Evolutionary conservation across 2,888 invertebrate species (phyloP).

Genomic region (Lagria hirta): DNA sequence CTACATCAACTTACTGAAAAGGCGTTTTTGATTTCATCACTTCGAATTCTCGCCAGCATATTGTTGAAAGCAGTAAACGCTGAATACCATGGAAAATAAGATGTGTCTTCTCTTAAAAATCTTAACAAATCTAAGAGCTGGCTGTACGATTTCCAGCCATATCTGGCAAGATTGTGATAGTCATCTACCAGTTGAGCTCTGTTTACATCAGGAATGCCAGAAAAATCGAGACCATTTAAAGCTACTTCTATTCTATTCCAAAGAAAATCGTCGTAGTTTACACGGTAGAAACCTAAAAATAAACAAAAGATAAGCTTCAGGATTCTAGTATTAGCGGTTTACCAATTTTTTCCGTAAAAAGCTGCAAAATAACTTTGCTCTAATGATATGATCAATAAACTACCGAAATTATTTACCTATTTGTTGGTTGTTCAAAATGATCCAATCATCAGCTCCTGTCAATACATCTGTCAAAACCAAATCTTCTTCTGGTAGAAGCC

Average conservation of each 20-base stretch:
- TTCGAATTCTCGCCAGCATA: conserved; percentile 25
- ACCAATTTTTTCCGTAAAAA: too few species aligned
- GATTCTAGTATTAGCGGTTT: too few species aligned
- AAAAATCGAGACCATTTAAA: conserved; percentile 51
- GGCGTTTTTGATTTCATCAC: background rate
- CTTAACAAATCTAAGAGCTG: conserved; percentile 65
- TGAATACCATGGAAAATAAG: conserved; percentile 77
- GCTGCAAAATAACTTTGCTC: too few species aligned
- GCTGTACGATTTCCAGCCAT: conserved; percentile 60
- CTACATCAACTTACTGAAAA: conserved; percentile 16
- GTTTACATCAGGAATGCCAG: conserved; percentile 64
- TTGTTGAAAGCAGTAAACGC: conserved; percentile 58
- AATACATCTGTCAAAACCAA: conserved; percentile 3
- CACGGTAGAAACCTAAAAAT: conserved; percentile 63
- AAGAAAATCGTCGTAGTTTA: conserved; percentile 63
- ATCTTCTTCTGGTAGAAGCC: conserved; percentile 38
- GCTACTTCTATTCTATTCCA: conserved; percentile 58
- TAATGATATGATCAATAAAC: background rate
- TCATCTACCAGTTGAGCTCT: conserved; percentile 81
- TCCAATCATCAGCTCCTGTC: conserved; percentile 29
- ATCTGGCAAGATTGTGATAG: conserved; percentile 69
- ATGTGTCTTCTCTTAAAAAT: conserved; percentile 68
- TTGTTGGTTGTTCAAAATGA: conserved; percentile 37
- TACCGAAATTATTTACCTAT: conserved; percentile 25
- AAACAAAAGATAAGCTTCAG: conserved; percentile 31